phyloP scores from a whole-genome alignment of 2,113 vertebrate genomes.

The Ovibos moschatus region DNA sequence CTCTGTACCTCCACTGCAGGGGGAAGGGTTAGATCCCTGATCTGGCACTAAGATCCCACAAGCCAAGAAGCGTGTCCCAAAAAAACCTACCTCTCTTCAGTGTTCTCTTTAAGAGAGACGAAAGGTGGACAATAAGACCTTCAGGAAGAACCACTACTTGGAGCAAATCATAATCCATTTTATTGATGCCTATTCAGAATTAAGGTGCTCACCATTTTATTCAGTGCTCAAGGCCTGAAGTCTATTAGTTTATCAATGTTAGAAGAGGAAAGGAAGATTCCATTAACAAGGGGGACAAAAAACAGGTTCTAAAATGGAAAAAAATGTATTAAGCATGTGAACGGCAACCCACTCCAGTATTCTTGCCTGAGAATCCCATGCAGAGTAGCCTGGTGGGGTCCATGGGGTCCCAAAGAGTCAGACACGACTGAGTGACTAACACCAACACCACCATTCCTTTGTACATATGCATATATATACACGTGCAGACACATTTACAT shows the following conservation, averaged over 20 bases:
- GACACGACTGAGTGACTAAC: background rate
- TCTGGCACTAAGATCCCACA: background rate
- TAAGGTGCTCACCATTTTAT: background rate
- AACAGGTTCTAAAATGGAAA: background rate
- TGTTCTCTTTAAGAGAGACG: background rate
- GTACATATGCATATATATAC: rapidly evolving
- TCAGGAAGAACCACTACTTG: background rate
- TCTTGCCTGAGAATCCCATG: background rate
- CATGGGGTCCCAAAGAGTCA: background rate
- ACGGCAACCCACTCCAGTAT: background rate
- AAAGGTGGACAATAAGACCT: too few relatives aligned
- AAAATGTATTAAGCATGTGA: background rate
- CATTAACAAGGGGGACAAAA: rapidly evolving
- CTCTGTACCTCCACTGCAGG: background rate
- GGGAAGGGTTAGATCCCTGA: background rate
- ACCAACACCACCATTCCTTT: background rate
- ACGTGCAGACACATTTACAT: rapidly evolving
- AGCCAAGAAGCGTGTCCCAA: background rate
- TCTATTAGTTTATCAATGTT: background rate
- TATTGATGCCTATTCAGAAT: background rate
- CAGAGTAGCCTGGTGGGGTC: background rate
- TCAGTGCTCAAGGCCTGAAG: background rate
- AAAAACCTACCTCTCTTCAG: background rate
- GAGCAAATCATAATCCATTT: background rate
- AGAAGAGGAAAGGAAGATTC: background rate